phyloP scores from a whole-genome alignment of 2,888 invertebrate species.

The Chloromyia formosa region DNA sequence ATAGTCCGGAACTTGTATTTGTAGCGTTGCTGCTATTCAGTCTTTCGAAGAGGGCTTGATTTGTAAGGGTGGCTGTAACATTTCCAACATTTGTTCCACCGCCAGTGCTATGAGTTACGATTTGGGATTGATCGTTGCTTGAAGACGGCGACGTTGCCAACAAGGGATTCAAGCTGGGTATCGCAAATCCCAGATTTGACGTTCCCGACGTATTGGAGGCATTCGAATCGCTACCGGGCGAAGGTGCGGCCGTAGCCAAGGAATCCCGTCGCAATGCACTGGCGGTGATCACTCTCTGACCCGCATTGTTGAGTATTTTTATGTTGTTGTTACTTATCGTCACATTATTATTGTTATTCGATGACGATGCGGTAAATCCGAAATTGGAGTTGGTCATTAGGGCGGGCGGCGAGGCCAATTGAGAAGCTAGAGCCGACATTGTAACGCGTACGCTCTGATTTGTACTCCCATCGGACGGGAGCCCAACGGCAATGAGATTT shows the following conservation, averaged over 20 bases:
- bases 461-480: slow-evolving; percentile 52
- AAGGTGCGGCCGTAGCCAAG: slow-evolving; percentile 65
- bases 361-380: slow-evolving; percentile 52
- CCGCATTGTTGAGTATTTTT: slow-evolving; percentile 53
- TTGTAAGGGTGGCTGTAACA: slow-evolving; percentile 54
- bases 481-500: slow-evolving; percentile 59
- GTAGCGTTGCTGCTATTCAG: slow-evolving; percentile 59
- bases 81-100: slow-evolving; percentile 53
- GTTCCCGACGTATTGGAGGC: slow-evolving; percentile 60
- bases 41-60: slow-evolving; percentile 61
- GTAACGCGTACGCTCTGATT: slow-evolving; percentile 63
- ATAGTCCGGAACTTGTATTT: slow-evolving; percentile 55
- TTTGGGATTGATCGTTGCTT: slow-evolving; percentile 59
- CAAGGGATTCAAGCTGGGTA: slow-evolving; percentile 69
- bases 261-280: slow-evolving; percentile 64
- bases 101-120: slow-evolving; percentile 52
- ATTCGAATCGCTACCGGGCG: slow-evolving; percentile 63
- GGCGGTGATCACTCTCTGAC: slow-evolving; percentile 57
- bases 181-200: slow-evolving; percentile 67
- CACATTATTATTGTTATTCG: slow-evolving; percentile 42
- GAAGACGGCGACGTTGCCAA: slow-evolving; percentile 65
- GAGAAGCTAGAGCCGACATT: slow-evolving; percentile 64
- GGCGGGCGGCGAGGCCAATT: slow-evolving; percentile 63
- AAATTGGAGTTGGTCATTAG: slow-evolving; percentile 63
- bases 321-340: slow-evolving; percentile 48